Conservation (phyloP, 2,113 vertebrate genomes). For the Pseudorhombus dupliciocellatus region DNA sequence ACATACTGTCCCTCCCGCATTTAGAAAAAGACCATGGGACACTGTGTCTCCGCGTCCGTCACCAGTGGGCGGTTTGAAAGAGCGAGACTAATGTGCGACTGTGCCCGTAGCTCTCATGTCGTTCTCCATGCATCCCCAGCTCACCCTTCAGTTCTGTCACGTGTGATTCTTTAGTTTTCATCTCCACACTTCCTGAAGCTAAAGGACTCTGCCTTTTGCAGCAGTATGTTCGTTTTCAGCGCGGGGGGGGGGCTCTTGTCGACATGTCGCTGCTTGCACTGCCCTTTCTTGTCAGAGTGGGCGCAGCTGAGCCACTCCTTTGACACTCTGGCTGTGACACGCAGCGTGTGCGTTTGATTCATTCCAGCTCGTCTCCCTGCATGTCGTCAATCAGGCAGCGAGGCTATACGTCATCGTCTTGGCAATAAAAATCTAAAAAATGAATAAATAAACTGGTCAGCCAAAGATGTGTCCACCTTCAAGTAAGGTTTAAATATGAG, state of each 20-base stretch:
- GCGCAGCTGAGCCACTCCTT: conserved; percentile 34
- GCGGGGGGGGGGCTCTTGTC: conserved; percentile 37
- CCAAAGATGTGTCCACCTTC: conserved; percentile 21
- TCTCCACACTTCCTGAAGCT: neutral
- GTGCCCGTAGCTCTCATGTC: conserved; percentile 20
- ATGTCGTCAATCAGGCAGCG: conserved; percentile 29
- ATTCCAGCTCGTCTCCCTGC: conserved; percentile 52
- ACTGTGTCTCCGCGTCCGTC: neutral
- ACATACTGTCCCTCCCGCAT: conserved; percentile 21
- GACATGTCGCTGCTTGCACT: conserved; percentile 49
- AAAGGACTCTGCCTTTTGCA: neutral
- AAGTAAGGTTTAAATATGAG: neutral
- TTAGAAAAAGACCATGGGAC: conserved; percentile 4
- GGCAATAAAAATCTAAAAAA: conserved; percentile 21
- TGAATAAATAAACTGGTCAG: neutral
- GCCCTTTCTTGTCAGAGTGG: conserved; percentile 51
- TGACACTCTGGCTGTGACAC: conserved; percentile 49
- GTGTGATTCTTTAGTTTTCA: conserved; percentile 1
- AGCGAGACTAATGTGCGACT: conserved; percentile 12
- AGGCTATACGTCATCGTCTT: conserved; percentile 30
- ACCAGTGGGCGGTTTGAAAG: conserved; percentile 14
- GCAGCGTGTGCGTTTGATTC: conserved; percentile 44
- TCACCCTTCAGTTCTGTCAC: conserved; percentile 13
- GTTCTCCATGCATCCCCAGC: neutral
- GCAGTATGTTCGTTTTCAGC: conserved; percentile 30